Evolutionary conservation across 2,113 vertebrate genomes (phyloP).

Genomic region (Pseudolaguvia tuberculata): DNA sequence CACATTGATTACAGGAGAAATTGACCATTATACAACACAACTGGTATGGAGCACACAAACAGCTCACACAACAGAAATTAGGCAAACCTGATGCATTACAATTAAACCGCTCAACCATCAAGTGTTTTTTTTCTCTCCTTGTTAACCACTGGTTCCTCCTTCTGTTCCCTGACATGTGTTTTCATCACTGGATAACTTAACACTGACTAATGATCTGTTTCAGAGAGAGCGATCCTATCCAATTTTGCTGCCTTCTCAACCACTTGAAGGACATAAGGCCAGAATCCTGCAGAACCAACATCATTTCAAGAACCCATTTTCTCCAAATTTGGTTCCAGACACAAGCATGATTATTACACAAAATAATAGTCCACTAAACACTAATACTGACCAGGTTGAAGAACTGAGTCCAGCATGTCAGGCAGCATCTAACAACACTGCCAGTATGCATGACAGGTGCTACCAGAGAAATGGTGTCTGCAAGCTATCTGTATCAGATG

Average conservation of each 20-base stretch:
- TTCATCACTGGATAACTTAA: background rate
- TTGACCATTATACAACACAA: constrained; percentile 56
- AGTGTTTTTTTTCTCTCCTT: background rate
- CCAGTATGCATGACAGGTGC: background rate
- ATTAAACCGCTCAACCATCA: background rate
- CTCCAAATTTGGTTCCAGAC: background rate
- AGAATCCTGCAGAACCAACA: constrained; percentile 49
- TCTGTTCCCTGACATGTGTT: background rate
- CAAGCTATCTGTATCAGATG: constrained; percentile 11
- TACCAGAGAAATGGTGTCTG: background rate
- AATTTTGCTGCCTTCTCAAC: constrained; percentile 55
- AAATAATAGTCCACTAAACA: background rate
- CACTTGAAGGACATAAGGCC: constrained; percentile 57
- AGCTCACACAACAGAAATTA: background rate
- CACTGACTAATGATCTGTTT: background rate
- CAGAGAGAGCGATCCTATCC: constrained; percentile 61
- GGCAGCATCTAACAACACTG: background rate
- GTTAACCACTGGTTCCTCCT: background rate
- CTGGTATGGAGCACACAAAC: constrained; percentile 54
- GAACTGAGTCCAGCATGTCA: constrained; percentile 10
- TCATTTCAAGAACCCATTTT: constrained; percentile 27
- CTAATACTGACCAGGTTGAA: too few species aligned
- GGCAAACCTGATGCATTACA: background rate
- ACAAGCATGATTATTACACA: background rate
- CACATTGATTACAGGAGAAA: constrained; percentile 58